Evolutionary conservation across 2,113 vertebrate genomes (phyloP).

Genomic region (Galeopterus variegatus): DNA sequence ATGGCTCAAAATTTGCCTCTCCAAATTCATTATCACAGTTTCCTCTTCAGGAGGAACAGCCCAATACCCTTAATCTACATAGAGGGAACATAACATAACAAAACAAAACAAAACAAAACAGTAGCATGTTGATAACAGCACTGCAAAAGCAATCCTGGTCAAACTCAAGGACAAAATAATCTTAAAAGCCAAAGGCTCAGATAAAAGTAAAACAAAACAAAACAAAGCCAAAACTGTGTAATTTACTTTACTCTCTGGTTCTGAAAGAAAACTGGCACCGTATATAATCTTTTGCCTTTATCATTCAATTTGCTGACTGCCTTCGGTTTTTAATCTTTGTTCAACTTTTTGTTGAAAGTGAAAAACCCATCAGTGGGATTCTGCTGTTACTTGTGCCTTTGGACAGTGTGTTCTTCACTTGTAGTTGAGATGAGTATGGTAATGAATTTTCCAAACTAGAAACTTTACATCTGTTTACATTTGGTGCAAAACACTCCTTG

Average conservation of each 20-base stretch:
- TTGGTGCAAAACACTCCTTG: slow-evolving; percentile 27
- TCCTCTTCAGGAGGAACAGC: slow-evolving; percentile 24
- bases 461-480: slow-evolving; percentile 13
- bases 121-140: slow-evolving; percentile 21
- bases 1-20: neutral
- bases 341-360: slow-evolving; percentile 57
- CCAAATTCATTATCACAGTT: neutral
- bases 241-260: slow-evolving; percentile 11
- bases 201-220: slow-evolving; percentile 18
- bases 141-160: neutral
- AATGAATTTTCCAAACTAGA: slow-evolving; percentile 67
- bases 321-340: slow-evolving; percentile 40
- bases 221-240: neutral
- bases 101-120: neutral
- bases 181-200: slow-evolving; percentile 34
- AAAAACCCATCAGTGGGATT: neutral
- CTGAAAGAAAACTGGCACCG: slow-evolving; percentile 63
- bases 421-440: slow-evolving; percentile 45
- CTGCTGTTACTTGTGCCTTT: slow-evolving; percentile 65
- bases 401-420: slow-evolving; percentile 67
- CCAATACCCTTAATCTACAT: neutral
- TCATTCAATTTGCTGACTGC: slow-evolving; percentile 50
- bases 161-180: slow-evolving; percentile 11
- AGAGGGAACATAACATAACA: neutral
- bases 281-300: slow-evolving; percentile 1